Percentiles rank a stretch among this genome's conserved stretches.
Conservation (phyloP, 2,888 invertebrate genomes). For the Holacanthella duospinosa region DNA sequence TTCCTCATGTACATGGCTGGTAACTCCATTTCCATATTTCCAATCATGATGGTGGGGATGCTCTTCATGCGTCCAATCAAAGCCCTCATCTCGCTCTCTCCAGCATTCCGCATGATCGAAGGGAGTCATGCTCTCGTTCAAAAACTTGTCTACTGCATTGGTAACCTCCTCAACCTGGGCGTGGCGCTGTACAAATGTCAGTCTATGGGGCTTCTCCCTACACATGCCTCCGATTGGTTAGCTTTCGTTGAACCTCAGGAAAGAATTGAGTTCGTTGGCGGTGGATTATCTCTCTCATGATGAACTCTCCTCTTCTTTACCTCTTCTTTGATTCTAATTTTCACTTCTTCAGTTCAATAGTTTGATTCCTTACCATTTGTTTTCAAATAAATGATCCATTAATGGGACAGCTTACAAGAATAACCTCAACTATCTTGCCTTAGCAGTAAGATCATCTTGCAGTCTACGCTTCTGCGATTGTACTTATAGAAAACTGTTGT, state of each 20-base stretch:
- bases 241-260: constrained; percentile 89
- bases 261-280: constrained; percentile 75
- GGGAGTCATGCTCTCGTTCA: constrained; percentile 81
- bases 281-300: constrained; percentile 57
- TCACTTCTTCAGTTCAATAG: too few relatives aligned
- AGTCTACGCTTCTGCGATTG: too few relatives aligned
- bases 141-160: constrained; percentile 84
- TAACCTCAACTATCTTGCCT: too few relatives aligned
- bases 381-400: too few relatives aligned
- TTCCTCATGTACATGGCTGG: constrained; percentile 99
- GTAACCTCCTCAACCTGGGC: constrained; percentile 81
- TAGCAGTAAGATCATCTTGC: too few relatives aligned
- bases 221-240: constrained; percentile 95
- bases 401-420: too few relatives aligned
- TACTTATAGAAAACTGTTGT: too few relatives aligned
- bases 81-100: constrained; percentile 52
- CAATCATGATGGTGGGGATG: constrained; percentile 99
- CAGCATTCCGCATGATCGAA: constrained; percentile 84
- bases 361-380: too few relatives aligned
- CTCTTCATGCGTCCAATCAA: constrained; percentile 91
- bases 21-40: constrained; percentile 97
- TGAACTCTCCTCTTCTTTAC: too few relatives aligned
- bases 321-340: too few relatives aligned
- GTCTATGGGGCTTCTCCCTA: constrained; percentile 92
- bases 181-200: constrained; percentile 94